These are phyloP conservation scores for Myiozetetes cayanensis DNA, from an alignment of 2,113 vertebrate genomes.

Conservation along the genomic window DNA sequence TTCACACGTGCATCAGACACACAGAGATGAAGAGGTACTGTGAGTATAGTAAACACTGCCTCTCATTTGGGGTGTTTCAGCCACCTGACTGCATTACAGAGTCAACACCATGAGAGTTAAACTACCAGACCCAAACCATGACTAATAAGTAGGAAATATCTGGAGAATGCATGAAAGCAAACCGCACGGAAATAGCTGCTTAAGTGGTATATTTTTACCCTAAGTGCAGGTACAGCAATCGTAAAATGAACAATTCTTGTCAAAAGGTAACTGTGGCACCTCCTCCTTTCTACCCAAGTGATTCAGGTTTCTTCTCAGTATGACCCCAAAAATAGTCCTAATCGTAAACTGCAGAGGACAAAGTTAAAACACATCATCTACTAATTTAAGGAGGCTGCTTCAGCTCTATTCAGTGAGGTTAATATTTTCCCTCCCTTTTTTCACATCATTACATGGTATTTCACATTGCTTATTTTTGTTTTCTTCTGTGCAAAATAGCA, in stretches of 20 bases:
- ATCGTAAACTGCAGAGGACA: neutral
- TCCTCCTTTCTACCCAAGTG: neutral
- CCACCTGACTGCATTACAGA: neutral
- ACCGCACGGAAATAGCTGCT: neutral
- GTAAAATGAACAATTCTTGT: neutral
- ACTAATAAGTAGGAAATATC: slow-evolving; percentile 30
- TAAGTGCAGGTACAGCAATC: neutral
- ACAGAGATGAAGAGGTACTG: neutral
- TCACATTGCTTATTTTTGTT: neutral
- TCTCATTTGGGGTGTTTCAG: neutral
- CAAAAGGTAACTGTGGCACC: neutral
- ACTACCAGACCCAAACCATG: neutral
- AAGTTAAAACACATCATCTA: neutral
- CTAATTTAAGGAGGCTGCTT: neutral
- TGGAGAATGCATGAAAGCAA: slow-evolving; percentile 13
- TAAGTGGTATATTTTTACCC: neutral
- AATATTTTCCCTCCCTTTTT: neutral
- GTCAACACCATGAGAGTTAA: neutral
- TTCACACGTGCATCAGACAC: neutral
- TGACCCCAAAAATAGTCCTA: neutral
- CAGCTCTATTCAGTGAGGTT: neutral
- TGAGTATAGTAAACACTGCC: neutral
- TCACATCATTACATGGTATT: neutral
- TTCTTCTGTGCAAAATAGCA: neutral
- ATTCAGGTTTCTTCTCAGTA: neutral